Conservation (phyloP, 2,888 invertebrate genomes). For the Macroteleia sp. region DNA sequence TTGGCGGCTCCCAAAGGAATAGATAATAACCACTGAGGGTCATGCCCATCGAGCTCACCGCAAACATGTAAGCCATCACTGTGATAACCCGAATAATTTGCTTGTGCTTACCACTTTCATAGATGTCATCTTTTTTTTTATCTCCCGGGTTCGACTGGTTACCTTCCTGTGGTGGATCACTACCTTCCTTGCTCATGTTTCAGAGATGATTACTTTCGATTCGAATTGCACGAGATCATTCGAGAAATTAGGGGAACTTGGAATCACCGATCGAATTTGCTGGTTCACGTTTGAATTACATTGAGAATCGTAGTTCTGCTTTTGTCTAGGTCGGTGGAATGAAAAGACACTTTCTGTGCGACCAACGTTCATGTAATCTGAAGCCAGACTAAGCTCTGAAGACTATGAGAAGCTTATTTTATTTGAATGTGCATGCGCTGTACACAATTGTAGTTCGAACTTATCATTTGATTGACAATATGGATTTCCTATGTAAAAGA, state of each 20-base stretch:
- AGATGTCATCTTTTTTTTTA: constrained; percentile 71
- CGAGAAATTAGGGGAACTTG: too few species aligned
- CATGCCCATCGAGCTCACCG: constrained; percentile 94
- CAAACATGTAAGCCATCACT: constrained; percentile 91
- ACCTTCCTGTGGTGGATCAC: background rate
- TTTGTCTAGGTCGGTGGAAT: constrained; percentile 18
- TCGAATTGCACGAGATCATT: constrained; percentile 7
- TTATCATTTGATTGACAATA: too few species aligned
- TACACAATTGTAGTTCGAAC: constrained; percentile 7
- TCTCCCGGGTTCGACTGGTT: constrained; percentile 26
- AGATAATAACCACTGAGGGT: constrained; percentile 92
- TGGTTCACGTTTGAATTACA: constrained; percentile 8
- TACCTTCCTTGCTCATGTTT: constrained; percentile 68
- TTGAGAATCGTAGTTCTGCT: constrained; percentile 6
- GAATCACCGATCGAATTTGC: too few species aligned
- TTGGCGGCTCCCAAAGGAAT: constrained; percentile 91
- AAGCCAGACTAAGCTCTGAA: constrained; percentile 55
- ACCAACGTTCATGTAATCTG: constrained; percentile 52
- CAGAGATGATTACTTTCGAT: background rate
- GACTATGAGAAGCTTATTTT: constrained; percentile 47
- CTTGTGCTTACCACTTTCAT: constrained; percentile 73
- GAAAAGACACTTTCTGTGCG: constrained; percentile 39
- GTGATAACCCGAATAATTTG: constrained; percentile 88
- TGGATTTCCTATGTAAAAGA: too few species aligned
- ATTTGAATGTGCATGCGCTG: constrained; percentile 53